These are phyloP conservation scores for Vanacampus margaritifer DNA, from an alignment of 2,113 vertebrate genomes.

Conservation along the genomic window DNA sequence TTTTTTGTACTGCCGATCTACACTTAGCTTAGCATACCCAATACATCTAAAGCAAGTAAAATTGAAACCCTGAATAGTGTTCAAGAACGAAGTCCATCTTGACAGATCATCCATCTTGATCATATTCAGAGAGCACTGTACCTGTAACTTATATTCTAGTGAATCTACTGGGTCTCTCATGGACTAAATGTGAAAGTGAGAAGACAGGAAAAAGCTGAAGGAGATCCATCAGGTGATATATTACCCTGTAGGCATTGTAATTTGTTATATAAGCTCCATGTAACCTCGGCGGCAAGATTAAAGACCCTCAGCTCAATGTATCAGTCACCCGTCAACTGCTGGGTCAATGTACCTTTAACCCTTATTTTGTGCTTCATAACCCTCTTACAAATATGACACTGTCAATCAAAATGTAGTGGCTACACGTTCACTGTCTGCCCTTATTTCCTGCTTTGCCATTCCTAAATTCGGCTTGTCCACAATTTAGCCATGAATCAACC, in stretches of 20 bases:
- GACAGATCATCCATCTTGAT: slow-evolving; percentile 53
- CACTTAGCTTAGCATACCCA: neutral
- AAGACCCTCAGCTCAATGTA: slow-evolving; percentile 77
- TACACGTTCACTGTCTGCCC: slow-evolving; percentile 7
- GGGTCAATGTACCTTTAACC: slow-evolving; percentile 84
- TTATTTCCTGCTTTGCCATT: slow-evolving; percentile 11
- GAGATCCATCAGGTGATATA: slow-evolving; percentile 72
- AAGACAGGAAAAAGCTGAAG: slow-evolving; percentile 46
- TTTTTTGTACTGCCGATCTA: neutral
- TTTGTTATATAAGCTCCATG: slow-evolving; percentile 81
- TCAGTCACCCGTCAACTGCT: slow-evolving; percentile 77
- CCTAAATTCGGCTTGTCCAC: slow-evolving; percentile 8
- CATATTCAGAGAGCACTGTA: slow-evolving; percentile 46
- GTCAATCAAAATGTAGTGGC: slow-evolving; percentile 68
- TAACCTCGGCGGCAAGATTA: slow-evolving; percentile 78
- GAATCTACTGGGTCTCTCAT: slow-evolving; percentile 40
- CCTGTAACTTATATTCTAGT: slow-evolving; percentile 49
- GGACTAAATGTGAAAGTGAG: slow-evolving; percentile 44
- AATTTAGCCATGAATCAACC: slow-evolving; percentile 19
- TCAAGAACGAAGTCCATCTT: slow-evolving; percentile 27
- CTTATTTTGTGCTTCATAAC: slow-evolving; percentile 80
- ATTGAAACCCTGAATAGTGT: slow-evolving; percentile 20
- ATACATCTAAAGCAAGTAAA: slow-evolving; percentile 7
- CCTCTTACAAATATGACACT: slow-evolving; percentile 75
- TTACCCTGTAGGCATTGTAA: slow-evolving; percentile 73